Evolutionary conservation across 2,113 vertebrate genomes (phyloP), one percentile per base, ranked within the genome.

Genomic region (Calyptomena viridis): DNA sequence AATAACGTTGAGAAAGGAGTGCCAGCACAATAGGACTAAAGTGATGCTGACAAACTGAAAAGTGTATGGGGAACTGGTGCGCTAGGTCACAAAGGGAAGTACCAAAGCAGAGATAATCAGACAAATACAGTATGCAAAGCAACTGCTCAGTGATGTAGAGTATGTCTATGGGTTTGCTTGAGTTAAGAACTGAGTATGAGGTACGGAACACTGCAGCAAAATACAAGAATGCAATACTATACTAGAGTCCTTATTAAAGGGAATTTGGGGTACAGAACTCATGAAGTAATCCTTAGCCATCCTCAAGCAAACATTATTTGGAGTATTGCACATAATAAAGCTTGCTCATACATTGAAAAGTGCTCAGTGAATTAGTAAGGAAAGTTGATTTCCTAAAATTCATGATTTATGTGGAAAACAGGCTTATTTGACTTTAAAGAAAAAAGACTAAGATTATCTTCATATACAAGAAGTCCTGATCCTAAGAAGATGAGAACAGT

Each of bases 11-110:
- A 16, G 6, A 76, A 42, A 4, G 13, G 7, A 30, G 9, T 68
- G 5, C 1, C 47, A 59, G 12, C 5, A 42, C 22, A 27, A 20
- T 5, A 20, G 5, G 39, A 28, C 12, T 59, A 50, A 53, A 73
- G 28, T 18, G 5, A 6, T 39, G 9, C 14, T 68, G 28, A 58
- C 16, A 67, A 77, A 53, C 8, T 27, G 11, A 23, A 53, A 76
- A 59, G 6, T 23, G 3, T 14, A 5, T 5, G 12, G 11, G 3
- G 6, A 64, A 64, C 7, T 3, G 1, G 12, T 9, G 3, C 24
- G 33, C 1, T 63, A 0, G 40, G 25, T 37, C 14, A 27, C 40
- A 42, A 56, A 46, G 5, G 12, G 2, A 6, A 46, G 1, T 21
- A 31, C 7, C 19, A 53, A 58, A 40, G 15, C 11, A 87, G n/a